Evolutionary conservation across 2,113 vertebrate genomes (phyloP), one percentile per base, ranked within the genome.

Genomic region (Vulpes lagopus): DNA sequence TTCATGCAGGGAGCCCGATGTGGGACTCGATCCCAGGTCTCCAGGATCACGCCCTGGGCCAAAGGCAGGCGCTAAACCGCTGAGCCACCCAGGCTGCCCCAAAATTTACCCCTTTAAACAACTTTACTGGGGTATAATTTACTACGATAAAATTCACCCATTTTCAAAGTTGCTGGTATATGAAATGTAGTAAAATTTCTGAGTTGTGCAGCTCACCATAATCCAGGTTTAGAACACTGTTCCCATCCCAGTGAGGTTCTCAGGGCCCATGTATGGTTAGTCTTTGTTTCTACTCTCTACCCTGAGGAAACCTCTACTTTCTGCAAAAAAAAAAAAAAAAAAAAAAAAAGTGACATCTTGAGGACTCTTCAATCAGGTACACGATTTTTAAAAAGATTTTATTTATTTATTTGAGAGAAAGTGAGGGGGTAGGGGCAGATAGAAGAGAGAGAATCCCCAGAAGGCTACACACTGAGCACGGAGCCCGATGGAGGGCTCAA

Each of bases 31-130:
- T 43, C 43, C 43, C 43, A 43, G 43, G 43, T 43, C 43, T 43
- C 43, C 43, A 43, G 43, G 43, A 43, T 43, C 43, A 43, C 43
- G 43, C 43, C 43, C 43, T 43, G 43, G 43, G 43, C 43, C 7
- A 6, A 43, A 43, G 43, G 43, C 43, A 43, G 43, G 43, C 1
- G 43, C 43, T 43, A 7, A 43, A 43, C 43, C 43, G 1, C 43
- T 43, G 43, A 43, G 7, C 43, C 43, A 43, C 43, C 43, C 43
- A 3, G 43, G 7, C 43, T 43, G 43, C 43, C 43, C 43, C 43
- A 95, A 87, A 90, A 51, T 79, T 62, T 84, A 94, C 25, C 53
- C 60, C 78, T 88, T 81, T 74, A 73, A 80, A 89, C 83, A 96
- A 74, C 57, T 86, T 82, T 67, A 53, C 5, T 20, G 35, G 91